Base-by-base conservation (phyloP, 2,113 vertebrate species). In the Microtus pennsylvanicus region DNA sequence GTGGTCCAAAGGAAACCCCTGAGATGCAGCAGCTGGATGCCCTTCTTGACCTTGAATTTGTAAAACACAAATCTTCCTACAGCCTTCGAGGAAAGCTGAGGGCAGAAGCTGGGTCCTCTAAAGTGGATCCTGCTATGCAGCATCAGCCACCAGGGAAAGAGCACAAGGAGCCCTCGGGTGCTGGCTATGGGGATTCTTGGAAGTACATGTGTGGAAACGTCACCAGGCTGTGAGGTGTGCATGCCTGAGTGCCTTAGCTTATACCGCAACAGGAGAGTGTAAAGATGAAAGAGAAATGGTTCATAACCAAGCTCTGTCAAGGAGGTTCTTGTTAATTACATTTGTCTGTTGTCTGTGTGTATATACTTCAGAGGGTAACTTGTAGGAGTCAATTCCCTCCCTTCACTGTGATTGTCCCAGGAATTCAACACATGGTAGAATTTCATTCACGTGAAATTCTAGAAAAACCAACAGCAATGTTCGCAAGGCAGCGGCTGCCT, bases 61-160 rank as follows among this genome's bases (percentile, higher is more conserved):
- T 42, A 17, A 16, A 61, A 55, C 24, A 76, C 82, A 87, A 93
- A 94, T 28, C 78, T 77, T 55, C 89, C 35, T 50, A 38, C 2
- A 69, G 81, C 42, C 74, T 94, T 75, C 55, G 50, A 88, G 67
- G 74, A 91, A 88, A 92, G n/a, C 33, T 92, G 70, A 28, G 0
- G 16, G 45, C 50, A 65, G 47, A 76, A 63, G n/a, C 35, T 38
- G n/a, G 35, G 9, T 38, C 70, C 70, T 38, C 35, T 38, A 24
- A 78, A 72, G 1, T 50, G 35, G 16, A 19, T 42, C 16, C 8
- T 11, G 30, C 35, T 35, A 4, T 30, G 19, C 69, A 10, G 24
- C 10, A 45, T 4, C 38, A 35, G 6, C 2, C 5, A 2, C 55
- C 81, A 63, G 16, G 19, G 50, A 75, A n/a, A 70, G 69, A 17